Evolutionary conservation across 2,113 vertebrate species (phyloP).

Genomic region (Capreolus pygargus): DNA sequence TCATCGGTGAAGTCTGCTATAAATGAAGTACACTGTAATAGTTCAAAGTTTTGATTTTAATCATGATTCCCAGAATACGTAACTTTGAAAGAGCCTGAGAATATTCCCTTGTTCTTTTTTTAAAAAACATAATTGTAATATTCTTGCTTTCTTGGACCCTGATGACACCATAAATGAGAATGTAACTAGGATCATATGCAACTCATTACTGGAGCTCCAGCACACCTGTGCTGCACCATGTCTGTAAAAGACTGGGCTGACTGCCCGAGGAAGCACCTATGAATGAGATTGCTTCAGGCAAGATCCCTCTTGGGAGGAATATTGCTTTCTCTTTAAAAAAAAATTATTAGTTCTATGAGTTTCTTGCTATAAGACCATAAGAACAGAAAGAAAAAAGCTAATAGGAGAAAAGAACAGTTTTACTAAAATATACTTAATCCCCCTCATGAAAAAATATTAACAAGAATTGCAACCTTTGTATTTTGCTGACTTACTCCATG

Average conservation of each 20-base stretch:
- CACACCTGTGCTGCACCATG: slow-evolving; percentile 1
- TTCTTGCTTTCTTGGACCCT: slow-evolving; percentile 25
- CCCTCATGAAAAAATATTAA: not conserved
- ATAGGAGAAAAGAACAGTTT: not conserved
- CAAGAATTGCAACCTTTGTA: not conserved
- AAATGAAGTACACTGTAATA: not conserved
- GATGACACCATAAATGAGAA: slow-evolving; percentile 44
- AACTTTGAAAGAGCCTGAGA: not conserved
- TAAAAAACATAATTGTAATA: not conserved
- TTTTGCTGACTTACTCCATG: not conserved
- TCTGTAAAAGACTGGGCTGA: slow-evolving; percentile 26
- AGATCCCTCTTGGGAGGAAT: slow-evolving; percentile 28
- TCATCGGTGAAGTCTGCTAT: not conserved
- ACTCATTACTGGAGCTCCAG: slow-evolving; percentile 32
- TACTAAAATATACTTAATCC: not conserved
- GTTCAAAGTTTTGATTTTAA: slow-evolving; percentile 26
- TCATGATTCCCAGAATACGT: slow-evolving; percentile 19
- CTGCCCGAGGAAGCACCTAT: slow-evolving; percentile 33
- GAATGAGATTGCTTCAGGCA: slow-evolving; percentile 38
- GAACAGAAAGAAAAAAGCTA: not conserved
- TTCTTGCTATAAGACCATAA: slow-evolving; percentile 18
- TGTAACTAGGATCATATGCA: slow-evolving; percentile 13
- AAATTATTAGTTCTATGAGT: slow-evolving; percentile 4
- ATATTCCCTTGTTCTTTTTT: not conserved
- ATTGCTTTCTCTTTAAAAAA: slow-evolving; percentile 13